phyloP scores from a whole-genome alignment of 2,888 invertebrate genomes.

The Cheilosia variabilis region DNA sequence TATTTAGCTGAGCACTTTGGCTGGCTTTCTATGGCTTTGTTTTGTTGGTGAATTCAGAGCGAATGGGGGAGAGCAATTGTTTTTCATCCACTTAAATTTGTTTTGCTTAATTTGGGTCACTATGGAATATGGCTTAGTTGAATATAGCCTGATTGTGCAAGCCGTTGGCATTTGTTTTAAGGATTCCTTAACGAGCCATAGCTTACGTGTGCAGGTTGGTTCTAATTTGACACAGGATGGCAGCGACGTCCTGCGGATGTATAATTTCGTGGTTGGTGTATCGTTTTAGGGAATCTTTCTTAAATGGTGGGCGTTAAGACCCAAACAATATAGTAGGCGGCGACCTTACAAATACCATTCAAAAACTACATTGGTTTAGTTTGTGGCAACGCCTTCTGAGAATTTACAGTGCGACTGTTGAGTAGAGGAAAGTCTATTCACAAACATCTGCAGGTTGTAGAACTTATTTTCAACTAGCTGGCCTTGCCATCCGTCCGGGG shows the following conservation, averaged over 20 bases:
- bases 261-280: neutral
- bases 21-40: conserved; percentile 52
- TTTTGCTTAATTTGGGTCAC: conserved; percentile 48
- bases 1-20: conserved; percentile 58
- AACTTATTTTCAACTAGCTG: too few relatives aligned
- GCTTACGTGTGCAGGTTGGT: conserved; percentile 2
- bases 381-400: too few relatives aligned
- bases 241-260: neutral
- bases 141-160: neutral
- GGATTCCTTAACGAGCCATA: conserved; percentile 47
- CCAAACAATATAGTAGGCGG: too few relatives aligned
- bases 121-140: neutral
- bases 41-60: conserved; percentile 42
- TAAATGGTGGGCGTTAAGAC: too few relatives aligned
- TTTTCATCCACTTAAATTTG: conserved; percentile 48
- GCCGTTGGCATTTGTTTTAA: conserved; percentile 33
- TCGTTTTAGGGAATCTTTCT: too few relatives aligned
- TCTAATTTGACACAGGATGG: neutral
- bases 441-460: too few relatives aligned
- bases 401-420: too few relatives aligned
- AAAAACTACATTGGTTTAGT: too few relatives aligned
- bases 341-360: too few relatives aligned
- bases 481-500: too few relatives aligned
- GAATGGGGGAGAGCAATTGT: conserved; percentile 44
- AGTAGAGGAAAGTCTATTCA: too few relatives aligned